A percentile compares a stretch with the other conserved stretches of the same genome.
Evolutionary conservation across 1,140 invertebrate genomes (phyloP).

Genomic region (Magallana ariakensis): DNA sequence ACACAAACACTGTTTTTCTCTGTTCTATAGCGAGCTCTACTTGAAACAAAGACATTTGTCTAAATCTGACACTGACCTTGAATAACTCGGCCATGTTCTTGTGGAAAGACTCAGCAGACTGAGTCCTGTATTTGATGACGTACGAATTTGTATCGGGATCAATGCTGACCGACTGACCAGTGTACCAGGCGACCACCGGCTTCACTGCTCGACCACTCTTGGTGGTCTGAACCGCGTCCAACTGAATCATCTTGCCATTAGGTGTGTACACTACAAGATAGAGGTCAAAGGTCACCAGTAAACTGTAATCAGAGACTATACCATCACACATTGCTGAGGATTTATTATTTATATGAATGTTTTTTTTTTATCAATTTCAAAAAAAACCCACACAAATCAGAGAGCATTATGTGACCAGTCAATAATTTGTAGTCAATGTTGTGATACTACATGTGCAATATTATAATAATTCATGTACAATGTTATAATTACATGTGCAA

Average conservation of each 20-base stretch:
- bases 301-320: background rate
- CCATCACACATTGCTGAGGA: background rate
- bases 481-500: too few relatives aligned
- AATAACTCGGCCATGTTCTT: conserved; percentile 36
- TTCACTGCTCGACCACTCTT: conserved; percentile 56
- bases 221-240: conserved; percentile 48
- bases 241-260: conserved; percentile 35
- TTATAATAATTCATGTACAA: too few relatives aligned
- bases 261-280: conserved; percentile 47
- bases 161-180: conserved; percentile 45
- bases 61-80: conserved; percentile 17
- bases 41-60: too few relatives aligned
- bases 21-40: too few relatives aligned
- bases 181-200: conserved; percentile 57
- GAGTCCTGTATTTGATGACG: conserved; percentile 28
- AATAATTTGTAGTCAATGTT: too few relatives aligned
- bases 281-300: conserved; percentile 1
- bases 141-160: conserved; percentile 39
- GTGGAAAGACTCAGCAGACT: conserved; percentile 29
- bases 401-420: too few relatives aligned
- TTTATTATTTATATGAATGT: background rate
- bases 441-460: too few relatives aligned
- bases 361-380: background rate
- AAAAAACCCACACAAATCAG: too few relatives aligned
- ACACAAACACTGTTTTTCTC: too few relatives aligned